phyloP scores from a whole-genome alignment of 2,113 vertebrate genomes.

The Danio rerio region GRCz12tu NC_133180.1:52947001-52947500 shows the following conservation, averaged over 20 bases:
- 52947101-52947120: conserved; percentile 57
- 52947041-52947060: conserved; percentile 42
- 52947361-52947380: no score
- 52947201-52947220: conserved; percentile 32
- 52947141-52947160: conserved; percentile 55
- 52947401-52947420: conserved; percentile 14
- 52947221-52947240: not conserved
- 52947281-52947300: conserved; percentile 17
- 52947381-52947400: conserved; percentile 18
- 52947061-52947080: conserved; percentile 44
- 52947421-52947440: not conserved
- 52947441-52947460: not conserved
- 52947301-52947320: conserved; percentile 24
- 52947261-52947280: conserved; percentile 14
- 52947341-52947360: not conserved
- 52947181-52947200: conserved; percentile 45
- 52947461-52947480: no score
- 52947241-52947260: conserved; percentile 24
- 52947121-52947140: conserved; percentile 62
- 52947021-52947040: conserved; percentile 35
- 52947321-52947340: conserved; percentile 18
- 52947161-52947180: conserved; percentile 51
- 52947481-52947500: not conserved
- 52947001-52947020: not conserved
- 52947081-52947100: conserved; percentile 48